phyloP scores from a whole-genome alignment of 2,113 vertebrate species.

The Nesogale talazaci region DNA sequence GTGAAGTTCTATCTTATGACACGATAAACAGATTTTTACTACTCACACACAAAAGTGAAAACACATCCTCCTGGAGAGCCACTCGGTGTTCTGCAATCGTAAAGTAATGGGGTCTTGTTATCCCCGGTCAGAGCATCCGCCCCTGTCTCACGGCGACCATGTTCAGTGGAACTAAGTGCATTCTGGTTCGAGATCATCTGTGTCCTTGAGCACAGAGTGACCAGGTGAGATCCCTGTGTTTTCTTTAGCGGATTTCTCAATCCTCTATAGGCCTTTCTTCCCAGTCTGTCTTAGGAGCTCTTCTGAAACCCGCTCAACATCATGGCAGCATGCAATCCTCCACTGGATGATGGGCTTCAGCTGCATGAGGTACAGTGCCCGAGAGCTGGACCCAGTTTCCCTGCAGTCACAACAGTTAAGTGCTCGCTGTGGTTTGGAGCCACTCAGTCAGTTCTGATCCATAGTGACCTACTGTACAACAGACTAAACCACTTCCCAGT shows the following conservation, averaged over 20 bases:
- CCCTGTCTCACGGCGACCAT: background rate
- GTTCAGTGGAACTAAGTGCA: background rate
- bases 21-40: too few relatives aligned
- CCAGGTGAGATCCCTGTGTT: background rate
- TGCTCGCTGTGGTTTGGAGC: too few relatives aligned
- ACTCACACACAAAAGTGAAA: too few relatives aligned
- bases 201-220: background rate
- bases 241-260: background rate
- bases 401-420: background rate
- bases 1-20: too few relatives aligned
- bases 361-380: background rate
- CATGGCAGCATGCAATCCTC: background rate
- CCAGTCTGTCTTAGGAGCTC: background rate
- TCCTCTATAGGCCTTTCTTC: background rate
- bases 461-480: too few relatives aligned
- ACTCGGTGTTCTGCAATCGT: background rate
- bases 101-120: background rate
- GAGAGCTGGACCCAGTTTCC: background rate
- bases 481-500: too few relatives aligned
- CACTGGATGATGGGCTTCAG: background rate
- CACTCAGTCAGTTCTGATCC: too few relatives aligned
- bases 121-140: background rate
- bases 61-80: too few relatives aligned
- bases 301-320: background rate
- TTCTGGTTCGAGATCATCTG: background rate